Conservation (phyloP, 1,140 invertebrate species). For the Drosophila truncata region DNA sequence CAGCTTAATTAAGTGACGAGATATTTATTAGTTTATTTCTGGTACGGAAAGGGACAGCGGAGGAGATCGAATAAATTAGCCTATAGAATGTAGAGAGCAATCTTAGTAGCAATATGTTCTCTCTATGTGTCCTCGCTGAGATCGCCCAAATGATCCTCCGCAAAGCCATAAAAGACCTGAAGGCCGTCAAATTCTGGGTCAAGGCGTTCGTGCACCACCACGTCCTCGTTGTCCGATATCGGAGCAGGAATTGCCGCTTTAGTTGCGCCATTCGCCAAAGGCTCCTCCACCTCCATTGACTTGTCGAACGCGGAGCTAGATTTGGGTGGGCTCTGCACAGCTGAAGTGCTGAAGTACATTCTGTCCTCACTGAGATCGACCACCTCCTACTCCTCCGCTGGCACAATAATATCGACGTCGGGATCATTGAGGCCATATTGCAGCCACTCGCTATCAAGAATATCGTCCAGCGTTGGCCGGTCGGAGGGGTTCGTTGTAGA, state of each 20-base stretch:
- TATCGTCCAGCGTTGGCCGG: conserved; percentile 89
- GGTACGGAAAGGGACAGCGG: no score
- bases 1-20: no score
- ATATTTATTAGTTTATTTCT: no score
- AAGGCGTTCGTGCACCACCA: conserved; percentile 11
- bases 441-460: conserved; percentile 90
- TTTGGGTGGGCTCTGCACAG: conserved; percentile 2
- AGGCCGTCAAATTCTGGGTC: conserved; percentile 29
- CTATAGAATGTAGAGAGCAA: no score
- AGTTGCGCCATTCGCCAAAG: background rate
- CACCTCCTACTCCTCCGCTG: conserved; percentile 37
- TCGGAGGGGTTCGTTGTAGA: conserved; percentile 91
- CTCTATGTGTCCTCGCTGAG: no score
- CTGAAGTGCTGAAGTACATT: conserved; percentile 31
- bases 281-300: background rate
- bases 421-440: conserved; percentile 31
- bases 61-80: no score
- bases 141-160: no score
- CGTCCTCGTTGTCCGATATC: conserved; percentile 30
- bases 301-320: conserved; percentile 1
- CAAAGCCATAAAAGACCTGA: conserved; percentile 57
- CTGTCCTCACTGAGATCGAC: conserved; percentile 67
- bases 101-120: no score
- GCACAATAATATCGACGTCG: conserved; percentile 47
- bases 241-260: background rate